phyloP scores from a whole-genome alignment of 1,140 invertebrate species.

The Lepidurus apus region DNA sequence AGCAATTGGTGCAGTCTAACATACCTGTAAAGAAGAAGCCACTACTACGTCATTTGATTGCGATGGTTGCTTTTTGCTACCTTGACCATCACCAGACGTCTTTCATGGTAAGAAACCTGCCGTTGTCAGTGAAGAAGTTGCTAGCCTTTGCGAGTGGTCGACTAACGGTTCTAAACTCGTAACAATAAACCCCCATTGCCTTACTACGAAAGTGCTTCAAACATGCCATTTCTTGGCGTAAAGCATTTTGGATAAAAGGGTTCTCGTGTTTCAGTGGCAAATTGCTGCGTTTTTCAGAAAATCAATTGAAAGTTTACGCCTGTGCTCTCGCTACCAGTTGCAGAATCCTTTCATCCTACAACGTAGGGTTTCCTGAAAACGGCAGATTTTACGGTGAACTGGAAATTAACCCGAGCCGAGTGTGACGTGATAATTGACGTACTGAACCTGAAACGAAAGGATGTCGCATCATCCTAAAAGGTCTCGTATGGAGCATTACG shows the following conservation, averaged over 20 bases:
- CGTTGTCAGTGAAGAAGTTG: neutral
- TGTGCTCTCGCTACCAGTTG: too few species aligned
- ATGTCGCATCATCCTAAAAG: neutral
- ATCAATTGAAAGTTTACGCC: too few species aligned
- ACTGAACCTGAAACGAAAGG: neutral
- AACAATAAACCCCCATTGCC: neutral
- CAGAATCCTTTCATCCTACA: too few species aligned
- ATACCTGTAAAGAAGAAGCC: neutral
- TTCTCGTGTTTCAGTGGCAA: neutral
- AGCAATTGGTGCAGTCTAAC: too few species aligned
- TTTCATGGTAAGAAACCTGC: neutral
- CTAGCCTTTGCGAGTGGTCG: neutral
- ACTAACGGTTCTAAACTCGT: neutral
- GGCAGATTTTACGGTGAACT: neutral
- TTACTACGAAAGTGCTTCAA: too few species aligned
- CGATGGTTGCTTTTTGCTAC: neutral
- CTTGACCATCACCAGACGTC: constrained; percentile 12
- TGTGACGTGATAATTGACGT: neutral
- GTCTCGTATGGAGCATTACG: neutral
- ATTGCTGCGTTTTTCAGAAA: too few species aligned
- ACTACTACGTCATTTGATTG: neutral
- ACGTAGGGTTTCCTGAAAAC: too few species aligned
- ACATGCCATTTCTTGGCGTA: neutral
- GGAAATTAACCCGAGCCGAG: neutral
- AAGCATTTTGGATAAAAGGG: neutral